phyloP scores from a whole-genome alignment of 2,888 invertebrate species.

The Neoascia interrupta region DNA sequence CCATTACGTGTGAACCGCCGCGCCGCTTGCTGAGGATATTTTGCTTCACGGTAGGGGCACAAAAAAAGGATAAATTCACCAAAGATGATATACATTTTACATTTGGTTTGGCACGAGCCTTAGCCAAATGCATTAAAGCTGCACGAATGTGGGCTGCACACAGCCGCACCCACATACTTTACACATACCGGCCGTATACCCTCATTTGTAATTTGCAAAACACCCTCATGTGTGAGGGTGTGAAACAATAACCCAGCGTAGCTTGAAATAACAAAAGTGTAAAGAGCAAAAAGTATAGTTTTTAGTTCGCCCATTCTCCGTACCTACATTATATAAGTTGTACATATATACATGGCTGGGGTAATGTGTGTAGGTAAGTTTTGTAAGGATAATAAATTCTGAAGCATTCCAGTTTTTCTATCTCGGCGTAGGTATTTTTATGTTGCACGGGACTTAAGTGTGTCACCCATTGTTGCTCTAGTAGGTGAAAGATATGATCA shows the following conservation, averaged over 20 bases:
- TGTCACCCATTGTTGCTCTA: constrained; percentile 33
- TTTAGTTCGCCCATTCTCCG: constrained; percentile 29
- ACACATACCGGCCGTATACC: constrained; percentile 14
- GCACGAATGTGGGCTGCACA: constrained; percentile 3
- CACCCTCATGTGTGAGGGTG: constrained; percentile 30
- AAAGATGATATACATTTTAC: constrained; percentile 54
- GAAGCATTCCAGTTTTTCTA: neutral
- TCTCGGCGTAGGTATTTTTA: neutral
- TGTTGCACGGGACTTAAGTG: constrained; percentile 20
- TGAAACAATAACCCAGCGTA: constrained; percentile 46
- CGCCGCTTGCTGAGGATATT: constrained; percentile 17
- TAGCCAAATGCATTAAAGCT: constrained; percentile 56
- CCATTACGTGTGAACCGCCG: constrained; percentile 40
- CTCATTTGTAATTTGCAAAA: constrained; percentile 51
- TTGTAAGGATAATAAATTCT: constrained; percentile 24
- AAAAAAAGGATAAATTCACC: constrained; percentile 30
- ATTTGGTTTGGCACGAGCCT: constrained; percentile 47
- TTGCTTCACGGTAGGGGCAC: neutral
- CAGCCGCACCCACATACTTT: neutral
- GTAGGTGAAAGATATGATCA: neutral
- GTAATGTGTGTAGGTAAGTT: neutral
- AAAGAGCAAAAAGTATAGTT: constrained; percentile 21
- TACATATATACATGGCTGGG: neutral
- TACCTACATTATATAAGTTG: neutral
- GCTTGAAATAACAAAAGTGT: constrained; percentile 25